A percentile compares a stretch with the other conserved stretches of the same genome.
Conservation (phyloP, 1,140 invertebrate genomes). For the Drosophila ohnishii region DNA sequence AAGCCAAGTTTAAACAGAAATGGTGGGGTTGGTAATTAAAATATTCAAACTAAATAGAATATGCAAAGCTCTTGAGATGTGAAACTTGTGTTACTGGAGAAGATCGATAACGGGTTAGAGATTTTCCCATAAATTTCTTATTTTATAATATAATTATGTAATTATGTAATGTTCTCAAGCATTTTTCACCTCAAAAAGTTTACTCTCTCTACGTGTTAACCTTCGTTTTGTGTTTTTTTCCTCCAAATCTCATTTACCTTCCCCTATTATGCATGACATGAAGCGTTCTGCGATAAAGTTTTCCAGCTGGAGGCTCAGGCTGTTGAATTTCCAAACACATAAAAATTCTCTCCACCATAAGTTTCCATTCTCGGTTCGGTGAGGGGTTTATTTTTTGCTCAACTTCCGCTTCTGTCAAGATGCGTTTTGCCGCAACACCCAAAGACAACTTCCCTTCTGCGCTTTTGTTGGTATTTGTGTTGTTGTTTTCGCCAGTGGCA, state of each 20-base stretch:
- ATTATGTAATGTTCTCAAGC: not conserved
- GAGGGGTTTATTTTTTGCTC: constrained; percentile 10
- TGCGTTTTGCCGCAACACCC: constrained; percentile 64
- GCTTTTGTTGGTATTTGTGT: constrained; percentile 36
- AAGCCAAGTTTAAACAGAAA: constrained; percentile 1
- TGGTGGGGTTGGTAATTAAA: constrained; percentile 3
- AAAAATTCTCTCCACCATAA: constrained; percentile 48
- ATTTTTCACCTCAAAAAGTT: constrained; percentile 24
- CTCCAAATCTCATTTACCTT: constrained; percentile 57
- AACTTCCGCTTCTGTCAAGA: constrained; percentile 56
- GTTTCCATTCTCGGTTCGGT: constrained; percentile 55
- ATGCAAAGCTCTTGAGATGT: not conserved
- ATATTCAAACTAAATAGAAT: not conserved
- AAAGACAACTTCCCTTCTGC: constrained; percentile 60
- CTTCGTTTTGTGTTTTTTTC: constrained; percentile 13
- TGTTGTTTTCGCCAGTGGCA: constrained; percentile 59
- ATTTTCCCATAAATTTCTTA: not conserved
- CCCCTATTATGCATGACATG: constrained; percentile 47
- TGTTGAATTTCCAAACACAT: constrained; percentile 38
- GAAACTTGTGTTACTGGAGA: not conserved
- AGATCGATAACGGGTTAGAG: not conserved
- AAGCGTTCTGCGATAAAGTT: constrained; percentile 54
- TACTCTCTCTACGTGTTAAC: not conserved
- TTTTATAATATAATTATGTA: not conserved
- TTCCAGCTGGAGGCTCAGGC: constrained; percentile 47